Base-by-base conservation (phyloP, 2,113 vertebrate species). In the Geococcyx californianus region DNA sequence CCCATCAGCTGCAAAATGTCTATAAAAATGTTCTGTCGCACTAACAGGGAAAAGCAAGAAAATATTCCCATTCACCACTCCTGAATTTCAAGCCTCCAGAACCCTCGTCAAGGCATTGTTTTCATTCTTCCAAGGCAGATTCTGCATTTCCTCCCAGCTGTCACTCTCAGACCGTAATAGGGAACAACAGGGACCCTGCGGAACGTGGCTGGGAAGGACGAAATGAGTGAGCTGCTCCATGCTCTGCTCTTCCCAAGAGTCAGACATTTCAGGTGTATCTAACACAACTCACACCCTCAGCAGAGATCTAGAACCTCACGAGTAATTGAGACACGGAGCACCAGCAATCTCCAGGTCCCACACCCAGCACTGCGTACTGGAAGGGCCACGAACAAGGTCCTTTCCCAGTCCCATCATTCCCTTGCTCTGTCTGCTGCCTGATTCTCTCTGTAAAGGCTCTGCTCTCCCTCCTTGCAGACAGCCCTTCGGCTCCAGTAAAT, bases 401-500 rank as follows among this genome's bases (percentile, higher is more conserved):
- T 73, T 31, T 20, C 16, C 54, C 60, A 3, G 20, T 73, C 72
- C 79, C 26, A 16, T 10, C 84, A 67, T 11, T 11, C 25, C 51
- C n/a, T 63, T 8, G 12, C 63, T 68, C 59, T 13, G 28, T 18
- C 34, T 86, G 67, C 93, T 93, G 62, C 75, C 52, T 13, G n/a
- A 3, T 62, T 92, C 78, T 16, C 82, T 51, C 91, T 26, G 55
- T 94, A 92, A 89, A 96, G 84, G 90, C 93, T 96, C 75, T 97
- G 95, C 94, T 97, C 92, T 97, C 88, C 81, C 51, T 96, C 96
- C 90, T 84, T 93, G 70, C 98, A 99, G 99, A 99, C 97, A 98
- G 99, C 87, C 98, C 99, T 16, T 99, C 99, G 11, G 99, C 99
- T 88, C 99, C 99, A 5, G 98, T 99, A 56, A 99, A 99, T 84